Evolutionary conservation across 2,888 invertebrate species (phyloP).

Genomic region (Pristionchus mayeri): DNA sequence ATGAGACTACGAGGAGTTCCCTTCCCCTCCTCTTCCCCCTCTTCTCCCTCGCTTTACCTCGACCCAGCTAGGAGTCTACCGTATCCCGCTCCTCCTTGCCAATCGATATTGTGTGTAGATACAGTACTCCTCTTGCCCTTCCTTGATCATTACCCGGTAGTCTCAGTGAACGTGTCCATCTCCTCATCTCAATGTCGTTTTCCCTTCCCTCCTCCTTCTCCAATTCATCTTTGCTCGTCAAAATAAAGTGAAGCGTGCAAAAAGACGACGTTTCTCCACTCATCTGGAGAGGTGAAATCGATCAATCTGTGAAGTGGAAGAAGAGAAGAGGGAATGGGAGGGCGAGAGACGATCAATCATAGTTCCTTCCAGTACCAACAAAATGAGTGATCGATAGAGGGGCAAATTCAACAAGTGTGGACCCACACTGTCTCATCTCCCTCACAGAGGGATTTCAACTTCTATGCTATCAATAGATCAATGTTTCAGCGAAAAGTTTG

Average conservation of each 20-base stretch:
- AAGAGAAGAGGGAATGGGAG: neutral
- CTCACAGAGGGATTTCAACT: too few relatives aligned
- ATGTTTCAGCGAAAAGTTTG: too few relatives aligned
- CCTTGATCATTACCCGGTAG: constrained; percentile 8
- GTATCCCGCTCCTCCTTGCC: neutral
- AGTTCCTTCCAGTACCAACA: constrained; percentile 25
- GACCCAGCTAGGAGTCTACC: neutral
- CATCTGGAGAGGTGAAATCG: constrained; percentile 26
- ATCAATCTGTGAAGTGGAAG: constrained; percentile 25
- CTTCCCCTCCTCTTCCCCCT: constrained; percentile 42
- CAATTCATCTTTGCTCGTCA: constrained; percentile 46
- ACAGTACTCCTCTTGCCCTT: constrained; percentile 30
- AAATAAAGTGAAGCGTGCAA: constrained; percentile 35
- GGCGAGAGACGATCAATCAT: constrained; percentile 33
- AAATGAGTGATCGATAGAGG: constrained; percentile 30
- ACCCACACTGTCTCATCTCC: too few relatives aligned
- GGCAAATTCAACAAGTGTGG: constrained; percentile 18
- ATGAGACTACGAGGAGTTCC: constrained; percentile 16
- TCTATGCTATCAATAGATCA: too few relatives aligned
- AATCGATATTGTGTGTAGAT: neutral
- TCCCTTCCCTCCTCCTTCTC: neutral
- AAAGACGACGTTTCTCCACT: constrained; percentile 27
- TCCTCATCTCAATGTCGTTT: neutral
- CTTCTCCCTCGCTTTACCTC: neutral
- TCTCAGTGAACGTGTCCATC: neutral